Evolutionary conservation across 2,888 invertebrate genomes (phyloP).

Genomic region (Mimachlamys varia): DNA sequence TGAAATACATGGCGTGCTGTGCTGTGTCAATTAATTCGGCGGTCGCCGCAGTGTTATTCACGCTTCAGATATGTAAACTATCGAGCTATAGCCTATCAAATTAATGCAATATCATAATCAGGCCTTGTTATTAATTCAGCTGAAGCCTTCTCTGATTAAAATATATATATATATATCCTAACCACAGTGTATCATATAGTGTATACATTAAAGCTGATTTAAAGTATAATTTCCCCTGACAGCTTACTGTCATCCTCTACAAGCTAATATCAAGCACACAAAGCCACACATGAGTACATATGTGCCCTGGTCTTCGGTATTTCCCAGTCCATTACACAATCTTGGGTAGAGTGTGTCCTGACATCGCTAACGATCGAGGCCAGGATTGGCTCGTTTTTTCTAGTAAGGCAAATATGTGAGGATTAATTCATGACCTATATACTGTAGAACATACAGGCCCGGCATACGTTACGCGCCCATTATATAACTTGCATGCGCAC

Average conservation of each 20-base stretch:
- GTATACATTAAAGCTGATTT: too few relatives aligned
- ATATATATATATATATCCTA: too few relatives aligned
- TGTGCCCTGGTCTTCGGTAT: not conserved
- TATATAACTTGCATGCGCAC: conserved; percentile 56
- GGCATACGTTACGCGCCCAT: conserved; percentile 52
- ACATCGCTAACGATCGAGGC: not conserved
- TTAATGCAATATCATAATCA: too few relatives aligned
- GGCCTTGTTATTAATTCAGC: too few relatives aligned
- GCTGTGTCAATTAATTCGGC: too few relatives aligned
- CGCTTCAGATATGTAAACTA: too few relatives aligned
- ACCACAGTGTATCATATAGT: too few relatives aligned
- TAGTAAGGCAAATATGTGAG: not conserved
- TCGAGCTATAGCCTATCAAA: too few relatives aligned
- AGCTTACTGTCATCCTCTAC: not conserved
- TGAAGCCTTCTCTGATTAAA: too few relatives aligned
- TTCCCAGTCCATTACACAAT: not conserved
- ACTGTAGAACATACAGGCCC: not conserved
- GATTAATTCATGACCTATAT: not conserved
- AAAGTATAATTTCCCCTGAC: not conserved
- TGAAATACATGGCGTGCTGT: too few relatives aligned
- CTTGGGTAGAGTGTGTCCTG: not conserved
- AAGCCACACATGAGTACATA: not conserved
- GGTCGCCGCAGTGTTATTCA: not conserved
- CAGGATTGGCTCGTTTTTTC: conserved; percentile 6
- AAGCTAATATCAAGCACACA: not conserved